phyloP scores from a whole-genome alignment of 2,797 vertebrate genomes.

The Dromococcyx pavoninus region DNA sequence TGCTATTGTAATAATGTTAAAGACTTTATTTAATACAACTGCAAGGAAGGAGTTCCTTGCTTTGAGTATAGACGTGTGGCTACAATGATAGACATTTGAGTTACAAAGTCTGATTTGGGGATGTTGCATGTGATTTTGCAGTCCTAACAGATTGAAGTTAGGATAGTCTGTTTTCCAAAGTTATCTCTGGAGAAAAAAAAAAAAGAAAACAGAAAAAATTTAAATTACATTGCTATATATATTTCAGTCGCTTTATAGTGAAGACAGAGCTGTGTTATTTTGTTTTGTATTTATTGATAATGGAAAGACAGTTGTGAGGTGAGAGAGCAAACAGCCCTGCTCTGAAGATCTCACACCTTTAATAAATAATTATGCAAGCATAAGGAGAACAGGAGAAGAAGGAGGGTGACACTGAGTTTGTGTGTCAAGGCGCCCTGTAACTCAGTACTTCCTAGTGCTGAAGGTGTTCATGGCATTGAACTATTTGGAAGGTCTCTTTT shows the following conservation, averaged over 20 bases:
- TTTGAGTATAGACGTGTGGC: neutral
- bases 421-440: neutral
- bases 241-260: neutral
- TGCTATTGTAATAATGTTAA: neutral
- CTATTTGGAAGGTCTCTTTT: neutral
- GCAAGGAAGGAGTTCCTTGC: neutral
- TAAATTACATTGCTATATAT: fast-evolving
- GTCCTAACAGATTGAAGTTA: neutral
- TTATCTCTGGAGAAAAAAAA: neutral
- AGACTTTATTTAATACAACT: neutral
- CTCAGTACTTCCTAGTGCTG: neutral
- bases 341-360: neutral
- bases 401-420: neutral
- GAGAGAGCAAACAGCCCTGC: neutral
- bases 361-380: neutral
- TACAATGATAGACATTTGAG: neutral
- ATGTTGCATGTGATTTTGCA: neutral
- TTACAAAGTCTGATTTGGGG: neutral
- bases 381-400: neutral
- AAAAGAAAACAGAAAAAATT: no score
- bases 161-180: neutral
- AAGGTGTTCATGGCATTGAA: neutral
- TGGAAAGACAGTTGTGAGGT: neutral
- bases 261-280: neutral
- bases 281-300: neutral